Conservation (phyloP, 2,797 vertebrate genomes). For the Anisognathus igniventris region DNA sequence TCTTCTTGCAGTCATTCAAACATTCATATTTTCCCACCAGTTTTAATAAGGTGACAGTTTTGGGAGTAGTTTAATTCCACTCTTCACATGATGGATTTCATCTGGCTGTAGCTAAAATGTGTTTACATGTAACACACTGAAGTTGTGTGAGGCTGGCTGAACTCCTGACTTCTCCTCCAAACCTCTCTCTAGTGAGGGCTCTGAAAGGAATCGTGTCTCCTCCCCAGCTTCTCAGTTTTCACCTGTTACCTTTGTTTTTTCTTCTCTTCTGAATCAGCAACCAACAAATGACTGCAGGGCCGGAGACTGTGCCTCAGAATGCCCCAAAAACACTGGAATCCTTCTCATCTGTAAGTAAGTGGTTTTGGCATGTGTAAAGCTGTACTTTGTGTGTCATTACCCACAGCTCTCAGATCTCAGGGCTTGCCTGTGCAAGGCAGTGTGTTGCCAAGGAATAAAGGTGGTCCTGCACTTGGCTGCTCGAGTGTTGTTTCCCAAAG, state of each 20-base stretch:
- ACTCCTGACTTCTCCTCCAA: neutral
- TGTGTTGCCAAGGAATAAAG: slow-evolving; percentile 22
- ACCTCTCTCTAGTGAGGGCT: neutral
- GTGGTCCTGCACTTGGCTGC: neutral
- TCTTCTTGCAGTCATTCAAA: slow-evolving; percentile 31
- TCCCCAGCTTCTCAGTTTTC: neutral
- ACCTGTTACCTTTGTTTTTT: neutral
- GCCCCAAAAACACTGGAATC: neutral
- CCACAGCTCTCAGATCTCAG: neutral
- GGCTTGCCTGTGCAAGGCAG: neutral
- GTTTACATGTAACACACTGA: neutral
- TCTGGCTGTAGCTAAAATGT: neutral
- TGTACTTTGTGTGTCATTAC: slow-evolving; percentile 1
- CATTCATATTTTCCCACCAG: neutral
- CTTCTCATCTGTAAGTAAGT: neutral
- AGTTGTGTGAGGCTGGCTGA: neutral
- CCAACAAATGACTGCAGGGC: neutral
- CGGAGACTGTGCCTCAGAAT: neutral
- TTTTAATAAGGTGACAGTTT: neutral
- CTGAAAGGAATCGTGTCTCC: neutral
- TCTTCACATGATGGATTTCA: slow-evolving; percentile 12
- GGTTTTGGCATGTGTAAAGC: slow-evolving; percentile 7
- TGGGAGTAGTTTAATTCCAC: neutral
- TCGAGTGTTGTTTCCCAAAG: neutral
- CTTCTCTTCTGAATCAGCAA: neutral